Conservation (phyloP, 1,140 invertebrate genomes). For the Drosophila tristis region DNA sequence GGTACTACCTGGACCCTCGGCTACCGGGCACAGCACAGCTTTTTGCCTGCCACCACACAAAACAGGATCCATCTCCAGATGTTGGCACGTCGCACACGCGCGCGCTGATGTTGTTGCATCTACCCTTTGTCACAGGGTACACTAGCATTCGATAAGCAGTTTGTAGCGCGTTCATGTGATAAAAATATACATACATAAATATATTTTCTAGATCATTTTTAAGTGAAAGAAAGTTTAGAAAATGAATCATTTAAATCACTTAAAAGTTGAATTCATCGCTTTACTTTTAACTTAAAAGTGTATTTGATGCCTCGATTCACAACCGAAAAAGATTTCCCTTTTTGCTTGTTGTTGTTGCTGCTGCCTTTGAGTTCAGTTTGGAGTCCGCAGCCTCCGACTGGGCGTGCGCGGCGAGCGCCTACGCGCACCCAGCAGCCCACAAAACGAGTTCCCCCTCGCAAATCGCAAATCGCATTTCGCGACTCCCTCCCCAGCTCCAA, state of each 20-base stretch:
- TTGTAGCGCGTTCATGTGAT: no score
- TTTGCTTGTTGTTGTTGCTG: no score
- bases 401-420: conserved; percentile 63
- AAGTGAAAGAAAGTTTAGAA: no score
- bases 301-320: no score
- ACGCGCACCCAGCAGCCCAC: conserved; percentile 72
- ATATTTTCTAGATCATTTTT: no score
- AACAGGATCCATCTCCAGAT: conserved; percentile 76
- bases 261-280: no score
- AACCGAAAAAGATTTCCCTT: no score
- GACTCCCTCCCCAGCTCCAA: not conserved
- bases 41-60: conserved; percentile 11
- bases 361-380: no score
- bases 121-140: not conserved
- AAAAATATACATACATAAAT: no score
- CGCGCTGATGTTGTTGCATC: conserved; percentile 26
- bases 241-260: no score
- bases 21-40: conserved; percentile 40
- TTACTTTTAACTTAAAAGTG: no score
- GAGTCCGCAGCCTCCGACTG: conserved; percentile 23
- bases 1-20: conserved; percentile 9
- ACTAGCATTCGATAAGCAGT: no score
- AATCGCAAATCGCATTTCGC: conserved; percentile 3
- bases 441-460: conserved; percentile 71
- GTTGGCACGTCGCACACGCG: conserved; percentile 75